Evolutionary conservation across 1,140 invertebrate genomes (phyloP), one percentile per base, ranked within the genome.

Genomic region (Tribolium madens): DNA sequence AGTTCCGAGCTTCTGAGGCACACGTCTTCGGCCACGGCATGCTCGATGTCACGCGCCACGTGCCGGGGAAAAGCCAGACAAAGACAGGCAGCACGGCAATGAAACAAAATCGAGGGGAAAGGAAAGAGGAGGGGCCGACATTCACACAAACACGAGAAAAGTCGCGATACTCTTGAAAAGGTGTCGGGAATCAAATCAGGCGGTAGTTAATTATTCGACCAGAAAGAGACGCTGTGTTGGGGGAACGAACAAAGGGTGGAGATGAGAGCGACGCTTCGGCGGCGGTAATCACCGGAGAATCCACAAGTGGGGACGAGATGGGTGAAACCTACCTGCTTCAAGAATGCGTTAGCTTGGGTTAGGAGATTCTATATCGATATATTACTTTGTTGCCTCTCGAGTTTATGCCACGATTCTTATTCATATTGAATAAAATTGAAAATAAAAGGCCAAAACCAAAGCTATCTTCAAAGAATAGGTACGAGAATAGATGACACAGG

Each of bases 291-390:
- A 48, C 70, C 53, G 26, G 70, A 53, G 71, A 77, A 73, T 73
- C 76, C 76, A 77, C 76, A 77, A 77, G 76, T 77, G 76, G 47
- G 46, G 46, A 31, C 13, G 36, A 46, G 31, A 76, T 70, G 46
- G 64, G 50, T 42, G 36, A 42, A 42, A 42, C 36, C 36, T 42
- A 42, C 36, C 36, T 42, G 36, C 36, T 42, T 9, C 36, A 42
- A 42, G 36, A 42, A 42, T 42, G 36, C 36, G 36, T 42, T 42
- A 7, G 36, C 36, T 42, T 42, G 36, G 36, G 36, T 42, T 42
- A 42, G 36, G 36, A 42, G 36, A 42, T 42, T 42, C 36, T 42
- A 3, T 42, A 42, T 42, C 36, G 36, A 42, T 42, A 42, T n/a
- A 42, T 42, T 42, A 42, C n/a, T 42, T 10, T 42, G n/a, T 42